phyloP scores from a whole-genome alignment of 92 coral and sea anemone species.

The Epizoanthus rinbou region DNA sequence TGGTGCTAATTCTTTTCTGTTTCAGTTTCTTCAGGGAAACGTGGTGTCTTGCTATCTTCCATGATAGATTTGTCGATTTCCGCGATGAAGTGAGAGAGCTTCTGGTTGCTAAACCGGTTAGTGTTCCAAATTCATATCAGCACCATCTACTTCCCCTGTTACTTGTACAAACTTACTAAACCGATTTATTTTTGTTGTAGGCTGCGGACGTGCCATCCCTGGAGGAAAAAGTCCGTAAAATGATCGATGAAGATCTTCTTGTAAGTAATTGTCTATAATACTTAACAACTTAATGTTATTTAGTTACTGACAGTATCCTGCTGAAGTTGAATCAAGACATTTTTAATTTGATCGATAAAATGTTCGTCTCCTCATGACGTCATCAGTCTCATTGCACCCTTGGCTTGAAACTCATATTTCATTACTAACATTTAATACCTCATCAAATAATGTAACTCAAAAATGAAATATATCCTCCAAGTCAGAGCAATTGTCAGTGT shows the following conservation, averaged over 20 bases:
- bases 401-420: no score
- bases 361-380: no score
- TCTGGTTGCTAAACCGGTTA: slow-evolving; percentile 87
- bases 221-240: slow-evolving; percentile 87
- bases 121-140: background rate
- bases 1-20: background rate
- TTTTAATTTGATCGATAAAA: no score
- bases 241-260: slow-evolving; percentile 92
- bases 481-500: no score
- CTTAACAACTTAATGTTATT: no score
- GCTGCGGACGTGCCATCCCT: slow-evolving; percentile 79
- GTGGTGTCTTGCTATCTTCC: slow-evolving; percentile 97
- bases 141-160: no score
- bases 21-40: slow-evolving; percentile 95
- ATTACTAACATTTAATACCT: no score
- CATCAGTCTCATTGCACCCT: no score
- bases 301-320: no score
- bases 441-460: no score
- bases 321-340: no score
- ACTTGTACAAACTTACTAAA: background rate
- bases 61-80: slow-evolving; percentile 96
- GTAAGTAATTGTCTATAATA: slow-evolving; percentile 61
- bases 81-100: slow-evolving; percentile 93
- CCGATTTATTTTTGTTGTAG: slow-evolving; percentile 36
- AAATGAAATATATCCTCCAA: no score